Evolutionary conservation across 2,888 invertebrate species (phyloP), one percentile per base, ranked within the genome.

Genomic region (Pollenia labialis): DNA sequence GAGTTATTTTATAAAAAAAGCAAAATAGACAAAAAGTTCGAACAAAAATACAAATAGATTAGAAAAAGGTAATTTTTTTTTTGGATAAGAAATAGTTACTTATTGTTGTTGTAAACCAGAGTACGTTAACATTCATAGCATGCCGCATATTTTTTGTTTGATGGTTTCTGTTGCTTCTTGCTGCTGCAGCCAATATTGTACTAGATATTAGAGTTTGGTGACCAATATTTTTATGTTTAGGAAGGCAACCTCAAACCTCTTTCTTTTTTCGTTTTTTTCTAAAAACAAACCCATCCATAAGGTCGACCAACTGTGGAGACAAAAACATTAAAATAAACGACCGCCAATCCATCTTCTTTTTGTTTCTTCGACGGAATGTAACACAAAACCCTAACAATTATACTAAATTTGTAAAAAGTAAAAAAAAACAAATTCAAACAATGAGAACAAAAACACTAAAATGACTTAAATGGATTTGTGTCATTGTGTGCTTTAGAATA

Each of bases 321-420:
- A 92, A 89, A 84, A 87, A 90, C 91, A 91, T 91, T 91, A 91
- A 91, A 92, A 91, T 90, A 91, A 92, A 92, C 91, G 91, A 92
- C 89, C 81, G 72, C 64, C 72, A 81, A 81, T 81, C 72, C 72
- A 81, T 81, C 81, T 81, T 81, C 81, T 81, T 81, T 81, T 81
- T 81, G 81, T 81, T 72, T 74, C 46, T 74, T 64, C 72, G 56
- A 74, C 56, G 64, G 72, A 66, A 66, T 74, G 81, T 74, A 87
- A 84, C 62, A 81, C 74, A 87, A 84, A 84, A 81, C 80, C 80
- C 74, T 62, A 74, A 50, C 64, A 66, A 76, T 82, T 82, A 64
- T 81, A 64, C 14, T 56, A 46, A 64, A 81, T 16, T 60, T 56
- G 14, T n/a, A 32, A 62, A 60, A 79, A n/a, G 32, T 50, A 48